These are phyloP conservation scores for Alauda arvensis DNA, from an alignment of 2,797 vertebrate species.

Conservation along the genomic window DNA sequence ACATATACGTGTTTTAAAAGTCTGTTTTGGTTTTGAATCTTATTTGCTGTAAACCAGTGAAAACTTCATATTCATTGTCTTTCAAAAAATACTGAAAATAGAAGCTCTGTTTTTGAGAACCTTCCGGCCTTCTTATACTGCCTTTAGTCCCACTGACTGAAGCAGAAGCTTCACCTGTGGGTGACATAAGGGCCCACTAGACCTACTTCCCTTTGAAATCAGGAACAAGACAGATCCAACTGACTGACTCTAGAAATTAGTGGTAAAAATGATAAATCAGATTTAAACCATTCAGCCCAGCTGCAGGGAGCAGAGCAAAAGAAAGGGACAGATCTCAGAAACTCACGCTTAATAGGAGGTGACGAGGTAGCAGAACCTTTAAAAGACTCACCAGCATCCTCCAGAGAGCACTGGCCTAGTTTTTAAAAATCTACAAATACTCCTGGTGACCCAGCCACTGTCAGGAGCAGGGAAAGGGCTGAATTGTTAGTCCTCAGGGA, in stretches of 20 bases:
- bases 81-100: background rate
- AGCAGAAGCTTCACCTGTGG: background rate
- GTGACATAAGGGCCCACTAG: background rate
- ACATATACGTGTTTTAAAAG: background rate
- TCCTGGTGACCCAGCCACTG: conserved; percentile 47
- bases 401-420: conserved; percentile 51
- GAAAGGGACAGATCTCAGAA: conserved; percentile 34
- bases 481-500: conserved; percentile 37
- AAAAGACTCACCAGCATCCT: conserved; percentile 55
- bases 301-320: conserved; percentile 13
- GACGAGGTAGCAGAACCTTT: conserved; percentile 55
- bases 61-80: background rate
- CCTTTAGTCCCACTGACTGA: background rate
- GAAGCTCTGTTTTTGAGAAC: background rate
- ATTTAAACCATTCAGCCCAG: conserved; percentile 6
- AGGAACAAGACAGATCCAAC: background rate
- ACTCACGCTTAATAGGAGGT: conserved; percentile 39
- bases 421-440: conserved; percentile 46
- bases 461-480: conserved; percentile 20
- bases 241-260: background rate
- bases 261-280: background rate
- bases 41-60: background rate
- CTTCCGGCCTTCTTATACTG: background rate
- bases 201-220: background rate
- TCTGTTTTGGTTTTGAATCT: background rate